Conservation (phyloP, 2,888 invertebrate species). For the Plagodis pulveraria region DNA sequence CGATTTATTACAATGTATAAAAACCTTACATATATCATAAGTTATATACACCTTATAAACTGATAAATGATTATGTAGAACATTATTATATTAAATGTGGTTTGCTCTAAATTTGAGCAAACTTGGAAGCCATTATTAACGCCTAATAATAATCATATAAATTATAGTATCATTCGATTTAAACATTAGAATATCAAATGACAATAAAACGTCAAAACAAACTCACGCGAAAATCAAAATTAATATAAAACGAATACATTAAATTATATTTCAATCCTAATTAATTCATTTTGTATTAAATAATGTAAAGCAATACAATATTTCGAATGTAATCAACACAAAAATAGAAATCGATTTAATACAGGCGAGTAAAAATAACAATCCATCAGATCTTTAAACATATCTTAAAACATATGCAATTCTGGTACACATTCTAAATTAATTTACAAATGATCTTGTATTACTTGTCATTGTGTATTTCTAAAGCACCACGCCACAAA, state of each 20-base stretch:
- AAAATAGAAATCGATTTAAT: conserved; percentile 22
- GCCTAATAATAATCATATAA: background rate
- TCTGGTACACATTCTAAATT: conserved; percentile 4
- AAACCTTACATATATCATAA: conserved; percentile 13
- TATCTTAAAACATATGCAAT: conserved; percentile 26
- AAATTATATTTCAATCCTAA: conserved; percentile 6
- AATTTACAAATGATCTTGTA: conserved; percentile 11
- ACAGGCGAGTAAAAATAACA: conserved; percentile 31
- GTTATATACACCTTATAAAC: conserved; percentile 28
- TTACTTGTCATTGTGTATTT: conserved; percentile 17
- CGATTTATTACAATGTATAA: conserved; percentile 9
- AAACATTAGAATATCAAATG: conserved; percentile 4
- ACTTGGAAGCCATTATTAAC: conserved; percentile 61
- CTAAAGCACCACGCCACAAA: conserved; percentile 46
- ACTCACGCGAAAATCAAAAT: conserved; percentile 9
- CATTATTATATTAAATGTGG: conserved; percentile 17
- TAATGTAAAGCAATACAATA: conserved; percentile 50
- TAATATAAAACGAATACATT: conserved; percentile 12
- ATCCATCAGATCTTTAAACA: conserved; percentile 58
- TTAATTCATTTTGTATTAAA: conserved; percentile 51
- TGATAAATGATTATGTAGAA: conserved; percentile 27
- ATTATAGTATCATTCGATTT: background rate
- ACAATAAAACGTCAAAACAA: conserved; percentile 6
- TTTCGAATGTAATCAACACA: conserved; percentile 31
- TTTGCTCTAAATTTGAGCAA: conserved; percentile 54